Evolutionary conservation across 2,888 invertebrate genomes (phyloP).

Genomic region (Drosophila fungiperda): DNA sequence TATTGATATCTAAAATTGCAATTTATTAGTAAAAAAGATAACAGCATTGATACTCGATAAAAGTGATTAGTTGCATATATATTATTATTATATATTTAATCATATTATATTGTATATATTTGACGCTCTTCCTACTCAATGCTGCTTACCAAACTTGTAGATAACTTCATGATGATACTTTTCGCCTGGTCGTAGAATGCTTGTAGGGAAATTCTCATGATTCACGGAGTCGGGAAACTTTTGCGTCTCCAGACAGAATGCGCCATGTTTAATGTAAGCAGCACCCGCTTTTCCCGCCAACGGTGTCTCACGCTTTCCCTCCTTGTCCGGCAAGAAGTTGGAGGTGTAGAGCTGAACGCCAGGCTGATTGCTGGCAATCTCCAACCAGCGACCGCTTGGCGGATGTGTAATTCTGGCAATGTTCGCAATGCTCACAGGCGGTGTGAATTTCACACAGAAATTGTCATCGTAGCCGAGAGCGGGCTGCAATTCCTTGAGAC

Average conservation of each 20-base stretch:
- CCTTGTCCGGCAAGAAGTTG: conserved; percentile 89
- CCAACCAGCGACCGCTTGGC: conserved; percentile 89
- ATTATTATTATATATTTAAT: conserved; percentile 22
- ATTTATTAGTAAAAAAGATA: conserved; percentile 48
- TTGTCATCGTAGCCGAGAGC: conserved; percentile 93
- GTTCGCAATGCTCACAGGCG: conserved; percentile 84
- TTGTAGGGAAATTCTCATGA: conserved; percentile 92
- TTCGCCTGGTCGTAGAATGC: conserved; percentile 90
- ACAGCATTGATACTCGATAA: conserved; percentile 4
- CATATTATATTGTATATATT: background rate
- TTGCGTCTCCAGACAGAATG: conserved; percentile 96
- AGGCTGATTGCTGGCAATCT: conserved; percentile 94
- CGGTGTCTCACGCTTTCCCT: conserved; percentile 85
- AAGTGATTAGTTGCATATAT: conserved; percentile 25
- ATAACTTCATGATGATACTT: conserved; percentile 90
- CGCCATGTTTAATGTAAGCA: conserved; percentile 90
- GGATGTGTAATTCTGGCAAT: conserved; percentile 90
- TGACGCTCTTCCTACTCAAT: background rate
- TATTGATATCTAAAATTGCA: background rate
- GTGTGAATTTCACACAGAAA: conserved; percentile 88
- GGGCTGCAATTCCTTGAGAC: conserved; percentile 88
- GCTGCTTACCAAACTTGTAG: conserved; percentile 89
- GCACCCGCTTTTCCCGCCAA: conserved; percentile 90
- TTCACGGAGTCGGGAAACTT: conserved; percentile 96
- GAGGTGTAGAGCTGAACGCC: conserved; percentile 96